Evolutionary conservation across 1,140 invertebrate genomes (phyloP), one percentile per base, ranked within the genome.

Genomic region (Uloborus diversus): DNA sequence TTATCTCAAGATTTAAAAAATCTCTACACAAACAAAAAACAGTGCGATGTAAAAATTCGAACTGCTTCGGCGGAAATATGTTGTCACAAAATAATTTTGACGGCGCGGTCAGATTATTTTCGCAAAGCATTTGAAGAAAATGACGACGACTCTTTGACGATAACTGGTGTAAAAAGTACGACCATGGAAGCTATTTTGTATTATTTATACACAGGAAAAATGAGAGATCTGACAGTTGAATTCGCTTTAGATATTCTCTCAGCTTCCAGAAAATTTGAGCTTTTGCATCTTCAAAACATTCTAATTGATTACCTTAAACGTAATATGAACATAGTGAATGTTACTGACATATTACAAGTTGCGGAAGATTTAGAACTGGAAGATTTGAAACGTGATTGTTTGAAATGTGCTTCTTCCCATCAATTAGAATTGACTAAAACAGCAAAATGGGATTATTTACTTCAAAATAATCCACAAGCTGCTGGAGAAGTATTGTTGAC

Each of bases 91-190:
- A n/a, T 28, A 3, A 20, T 68, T 51, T 51, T 68, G 33, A n/a
- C 65, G 17, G 42, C 65, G 30, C 65, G 65, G 4, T 68, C 65
- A 23, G 65, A 68, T 20, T 68, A 68, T 32, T 68, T 68, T n/a
- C n/a, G n/a, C 28, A 68, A 30, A 68, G 33, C 32, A 1, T 17
- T 49, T 49, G 47, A 33, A 49, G 47, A 28, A 30, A 27, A 13
- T 23, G 28, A 11, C 25, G 53, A 53, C 32, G 25, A 32, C 14
- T 9, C 25, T 9, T 5, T 68, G 33, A 25, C 17, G 2, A 33
- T 68, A 2, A 13, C 25, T 49, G 65, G 47, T 7, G 23, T 68
- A 11, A 68, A 49, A 53, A 68, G 47, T 23, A 1, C 37, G 28
- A 28, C 32, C n/a, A 53, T 68, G 65, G 65, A 68, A 20, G 65